A percentile compares a stretch with the other conserved stretches of the same genome.
Conservation (phyloP, 2,888 invertebrate species). For the Augochlorella aurata region DNA sequence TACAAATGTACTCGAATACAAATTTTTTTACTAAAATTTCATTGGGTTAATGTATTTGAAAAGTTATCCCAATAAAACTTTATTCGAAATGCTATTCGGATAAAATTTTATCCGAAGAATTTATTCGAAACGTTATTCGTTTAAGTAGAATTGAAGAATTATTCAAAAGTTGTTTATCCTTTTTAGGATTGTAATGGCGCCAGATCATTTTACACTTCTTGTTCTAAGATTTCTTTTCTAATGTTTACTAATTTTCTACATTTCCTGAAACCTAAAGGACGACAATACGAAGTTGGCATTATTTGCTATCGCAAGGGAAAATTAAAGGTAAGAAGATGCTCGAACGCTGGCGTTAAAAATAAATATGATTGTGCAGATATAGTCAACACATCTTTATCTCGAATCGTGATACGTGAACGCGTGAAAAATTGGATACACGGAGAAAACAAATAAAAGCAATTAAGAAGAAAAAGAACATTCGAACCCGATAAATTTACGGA, state of each 20-base stretch:
- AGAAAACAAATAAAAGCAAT: slow-evolving; percentile 9
- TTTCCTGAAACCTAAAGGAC: not conserved
- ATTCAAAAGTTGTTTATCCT: no score
- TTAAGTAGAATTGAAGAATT: no score
- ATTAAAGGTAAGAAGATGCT: not conserved
- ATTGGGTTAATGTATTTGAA: no score
- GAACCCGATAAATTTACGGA: slow-evolving; percentile 21
- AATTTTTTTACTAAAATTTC: no score
- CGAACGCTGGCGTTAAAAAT: not conserved
- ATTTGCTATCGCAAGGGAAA: not conserved
- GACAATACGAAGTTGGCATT: not conserved
- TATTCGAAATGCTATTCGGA: no score
- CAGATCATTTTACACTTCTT: not conserved
- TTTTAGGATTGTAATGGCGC: no score
- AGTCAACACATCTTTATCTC: slow-evolving; percentile 8
- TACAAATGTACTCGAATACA: no score
- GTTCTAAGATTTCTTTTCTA: no score
- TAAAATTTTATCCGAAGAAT: no score
- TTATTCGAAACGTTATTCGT: no score
- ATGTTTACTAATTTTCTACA: not conserved
- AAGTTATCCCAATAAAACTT: no score
- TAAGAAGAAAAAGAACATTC: not conserved
- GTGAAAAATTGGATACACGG: slow-evolving; percentile 1
- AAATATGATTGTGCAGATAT: not conserved
- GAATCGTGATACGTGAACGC: not conserved